Evolutionary conservation across 2,888 invertebrate species (phyloP).

Genomic region (Tridacna gigas): DNA sequence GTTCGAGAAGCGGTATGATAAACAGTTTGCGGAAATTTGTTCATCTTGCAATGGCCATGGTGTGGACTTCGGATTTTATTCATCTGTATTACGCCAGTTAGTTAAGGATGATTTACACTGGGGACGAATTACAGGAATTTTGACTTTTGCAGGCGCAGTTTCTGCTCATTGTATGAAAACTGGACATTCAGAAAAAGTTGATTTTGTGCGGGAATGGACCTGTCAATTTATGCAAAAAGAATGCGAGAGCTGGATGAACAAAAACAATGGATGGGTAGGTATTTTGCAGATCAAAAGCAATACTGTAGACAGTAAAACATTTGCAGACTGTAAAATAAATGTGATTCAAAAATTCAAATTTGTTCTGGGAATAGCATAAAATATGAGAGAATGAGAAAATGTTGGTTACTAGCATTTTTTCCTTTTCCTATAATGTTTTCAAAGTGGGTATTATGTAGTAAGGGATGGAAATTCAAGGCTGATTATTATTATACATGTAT

Average conservation of each 20-base stretch:
- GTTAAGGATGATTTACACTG: constrained; percentile 84
- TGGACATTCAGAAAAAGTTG: constrained; percentile 78
- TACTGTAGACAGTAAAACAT: no score
- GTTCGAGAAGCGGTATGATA: constrained; percentile 79
- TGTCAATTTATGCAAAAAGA: constrained; percentile 81
- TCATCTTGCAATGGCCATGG: constrained; percentile 43
- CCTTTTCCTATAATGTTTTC: constrained; percentile 1
- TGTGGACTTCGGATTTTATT: constrained; percentile 78
- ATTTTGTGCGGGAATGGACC: constrained; percentile 83
- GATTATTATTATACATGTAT: no score
- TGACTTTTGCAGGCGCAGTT: constrained; percentile 83
- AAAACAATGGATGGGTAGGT: constrained; percentile 84
- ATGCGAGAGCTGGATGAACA: constrained; percentile 83
- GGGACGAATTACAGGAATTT: constrained; percentile 84
- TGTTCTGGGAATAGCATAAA: neutral
- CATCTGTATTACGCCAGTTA: constrained; percentile 82
- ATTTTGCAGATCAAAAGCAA: neutral
- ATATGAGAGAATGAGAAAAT: neutral
- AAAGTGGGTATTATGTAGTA: no score
- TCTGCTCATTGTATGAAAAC: constrained; percentile 80
- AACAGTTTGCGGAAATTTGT: constrained; percentile 78
- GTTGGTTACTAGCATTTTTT: constrained; percentile 2
- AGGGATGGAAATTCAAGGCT: no score
- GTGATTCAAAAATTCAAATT: no score
- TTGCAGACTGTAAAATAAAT: no score